Evolutionary conservation across 2,888 invertebrate species (phyloP), one percentile per base, ranked within the genome.

Genomic region (Lepidocyrtinus sp.): DNA sequence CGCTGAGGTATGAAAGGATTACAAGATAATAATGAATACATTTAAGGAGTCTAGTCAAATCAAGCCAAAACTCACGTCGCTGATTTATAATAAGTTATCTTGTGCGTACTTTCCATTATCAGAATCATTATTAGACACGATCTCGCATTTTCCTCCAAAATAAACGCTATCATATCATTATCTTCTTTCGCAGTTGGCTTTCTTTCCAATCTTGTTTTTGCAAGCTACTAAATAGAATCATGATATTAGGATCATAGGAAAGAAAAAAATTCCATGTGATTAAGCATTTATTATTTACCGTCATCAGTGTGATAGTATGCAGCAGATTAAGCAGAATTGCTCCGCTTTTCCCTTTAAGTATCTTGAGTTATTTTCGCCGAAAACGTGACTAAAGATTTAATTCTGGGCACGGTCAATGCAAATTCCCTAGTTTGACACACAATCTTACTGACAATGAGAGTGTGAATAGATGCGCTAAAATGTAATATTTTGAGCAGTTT

Each of bases 41-140:
- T n/a, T n/a, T 7, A 50, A 50, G 2, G 15, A 50, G 17, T 12
- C 5, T 36, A 36, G 5, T 5, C 50, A 50, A 50, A 12, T 50
- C 50, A 50, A 50, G 50, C 12, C 5, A 50, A 50, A 12, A 50
- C 12, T 50, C 50, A 7, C 50, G 50, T 50, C 50, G 17, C 2
- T 17, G 5, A 50, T 50, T 50, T 15, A 50, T n/a, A 50, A 50
- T 50, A 70, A 27, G 69, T 24, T 55, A 22, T 59, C 59, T 27
- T 68, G 65, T 26, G n/a, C 45, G 55, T 50, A 59, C n/a, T n/a
- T 12, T 50, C 59, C 19, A 70, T 27, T 55, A 70, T 70, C 69
- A 59, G 27, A 27, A 73, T 65, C 64, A 73, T 73, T 73, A 73
- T 64, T 50, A 9, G 26, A 36, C 73, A 73, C 64, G 73, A 73